These are phyloP conservation scores for Microctonus brassicae DNA, from an alignment of 2,888 invertebrate species.

Conservation along the genomic window DNA sequence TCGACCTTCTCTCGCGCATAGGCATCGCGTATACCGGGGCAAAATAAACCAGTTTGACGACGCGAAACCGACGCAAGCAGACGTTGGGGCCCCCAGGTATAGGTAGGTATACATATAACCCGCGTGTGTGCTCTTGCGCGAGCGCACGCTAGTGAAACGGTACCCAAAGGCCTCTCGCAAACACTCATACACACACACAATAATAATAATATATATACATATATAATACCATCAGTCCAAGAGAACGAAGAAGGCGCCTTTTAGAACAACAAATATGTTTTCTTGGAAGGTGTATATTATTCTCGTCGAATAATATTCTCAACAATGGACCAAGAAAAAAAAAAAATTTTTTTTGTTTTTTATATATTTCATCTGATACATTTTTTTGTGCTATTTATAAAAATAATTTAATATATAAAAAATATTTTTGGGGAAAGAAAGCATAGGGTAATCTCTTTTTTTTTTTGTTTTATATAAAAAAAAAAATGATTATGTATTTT, in stretches of 20 bases:
- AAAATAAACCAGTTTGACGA: slow-evolving; percentile 62
- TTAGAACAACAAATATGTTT: slow-evolving; percentile 41
- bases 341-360: not conserved
- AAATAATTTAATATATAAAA: not conserved
- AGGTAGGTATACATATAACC: slow-evolving; percentile 10
- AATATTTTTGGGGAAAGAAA: not conserved
- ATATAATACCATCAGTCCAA: not conserved
- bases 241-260: slow-evolving; percentile 17
- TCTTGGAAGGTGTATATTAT: slow-evolving; percentile 34
- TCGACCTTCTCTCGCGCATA: slow-evolving; percentile 40
- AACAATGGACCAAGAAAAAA: not conserved
- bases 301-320: slow-evolving; percentile 23
- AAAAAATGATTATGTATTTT: not conserved
- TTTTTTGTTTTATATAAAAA: not conserved
- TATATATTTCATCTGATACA: not conserved
- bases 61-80: slow-evolving; percentile 34
- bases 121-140: slow-evolving; percentile 13
- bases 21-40: slow-evolving; percentile 42
- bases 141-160: slow-evolving; percentile 39
- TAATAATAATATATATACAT: too few relatives aligned
- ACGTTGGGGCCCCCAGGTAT: slow-evolving; percentile 21
- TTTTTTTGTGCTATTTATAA: not conserved
- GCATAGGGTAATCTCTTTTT: too few relatives aligned
- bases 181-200: slow-evolving; percentile 10
- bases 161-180: slow-evolving; percentile 42